phyloP scores from a whole-genome alignment of 2,888 invertebrate genomes.

The Rhodophaea formosa region DNA sequence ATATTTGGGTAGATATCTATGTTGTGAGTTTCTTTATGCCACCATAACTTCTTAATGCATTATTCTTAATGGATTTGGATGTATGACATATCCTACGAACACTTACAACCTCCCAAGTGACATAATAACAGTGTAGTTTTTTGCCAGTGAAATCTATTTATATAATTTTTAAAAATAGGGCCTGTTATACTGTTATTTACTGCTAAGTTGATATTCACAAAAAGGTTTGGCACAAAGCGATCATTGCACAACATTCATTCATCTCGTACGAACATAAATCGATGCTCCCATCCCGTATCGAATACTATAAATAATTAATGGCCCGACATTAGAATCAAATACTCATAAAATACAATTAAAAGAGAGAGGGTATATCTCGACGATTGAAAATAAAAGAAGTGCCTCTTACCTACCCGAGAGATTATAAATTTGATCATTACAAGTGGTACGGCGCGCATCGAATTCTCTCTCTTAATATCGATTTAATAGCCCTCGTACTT shows the following conservation, averaged over 20 bases:
- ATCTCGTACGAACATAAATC: slow-evolving; percentile 69
- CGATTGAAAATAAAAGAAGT: slow-evolving; percentile 73
- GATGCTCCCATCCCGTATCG: slow-evolving; percentile 73
- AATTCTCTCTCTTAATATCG: slow-evolving; percentile 71
- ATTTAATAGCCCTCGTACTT: slow-evolving; percentile 68
- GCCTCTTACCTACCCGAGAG: slow-evolving; percentile 73
- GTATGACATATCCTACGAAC: no score
- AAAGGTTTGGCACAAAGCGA: slow-evolving; percentile 46
- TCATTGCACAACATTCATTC: slow-evolving; percentile 56
- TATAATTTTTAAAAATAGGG: no score
- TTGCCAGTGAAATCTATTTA: no score
- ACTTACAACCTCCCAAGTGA: no score
- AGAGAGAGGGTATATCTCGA: slow-evolving; percentile 70
- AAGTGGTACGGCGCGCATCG: slow-evolving; percentile 71
- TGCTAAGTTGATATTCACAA: slow-evolving; percentile 41
- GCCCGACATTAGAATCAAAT: slow-evolving; percentile 80
- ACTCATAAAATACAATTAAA: slow-evolving; percentile 82
- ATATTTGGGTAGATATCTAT: no score
- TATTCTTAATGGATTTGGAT: no score
- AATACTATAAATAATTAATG: slow-evolving; percentile 81
- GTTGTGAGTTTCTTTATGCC: no score
- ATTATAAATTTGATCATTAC: slow-evolving; percentile 80
- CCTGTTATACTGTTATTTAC: no score
- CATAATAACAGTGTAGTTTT: no score
- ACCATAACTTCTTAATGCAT: no score